These are phyloP conservation scores for Brenthis hecate DNA, from an alignment of 2,888 invertebrate genomes.

Conservation along the genomic window DNA sequence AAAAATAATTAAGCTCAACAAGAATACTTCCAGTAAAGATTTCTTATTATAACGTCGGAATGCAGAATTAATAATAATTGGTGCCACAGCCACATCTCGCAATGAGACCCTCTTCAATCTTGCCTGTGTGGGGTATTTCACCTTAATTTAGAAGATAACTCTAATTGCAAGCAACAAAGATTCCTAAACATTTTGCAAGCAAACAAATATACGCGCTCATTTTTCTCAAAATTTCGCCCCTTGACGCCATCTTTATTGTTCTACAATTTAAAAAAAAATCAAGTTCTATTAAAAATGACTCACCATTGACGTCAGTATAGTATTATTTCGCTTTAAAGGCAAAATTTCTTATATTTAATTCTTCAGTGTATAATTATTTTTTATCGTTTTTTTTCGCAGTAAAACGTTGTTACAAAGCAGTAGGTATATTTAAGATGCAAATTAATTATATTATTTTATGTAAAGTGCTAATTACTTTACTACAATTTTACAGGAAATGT, in stretches of 20 bases:
- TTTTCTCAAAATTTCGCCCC: too few species aligned
- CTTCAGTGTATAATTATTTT: neutral
- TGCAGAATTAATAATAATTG: slow-evolving; percentile 59
- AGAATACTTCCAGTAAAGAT: slow-evolving; percentile 23
- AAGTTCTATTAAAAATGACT: too few species aligned
- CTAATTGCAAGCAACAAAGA: slow-evolving; percentile 51
- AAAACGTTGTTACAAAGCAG: neutral
- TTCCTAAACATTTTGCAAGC: slow-evolving; percentile 41
- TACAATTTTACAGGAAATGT: too few species aligned
- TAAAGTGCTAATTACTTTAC: too few species aligned
- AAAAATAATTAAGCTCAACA: too few species aligned
- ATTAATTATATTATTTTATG: too few species aligned
- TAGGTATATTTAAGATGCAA: neutral
- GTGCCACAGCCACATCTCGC: slow-evolving; percentile 50
- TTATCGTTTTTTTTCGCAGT: slow-evolving; percentile 2
- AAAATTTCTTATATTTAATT: slow-evolving; percentile 18
- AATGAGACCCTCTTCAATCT: slow-evolving; percentile 49
- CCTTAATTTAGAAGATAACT: slow-evolving; percentile 55
- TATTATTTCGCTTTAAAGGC: slow-evolving; percentile 12
- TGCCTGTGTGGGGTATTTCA: slow-evolving; percentile 46
- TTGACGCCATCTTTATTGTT: too few species aligned
- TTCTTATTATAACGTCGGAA: slow-evolving; percentile 40
- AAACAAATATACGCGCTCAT: slow-evolving; percentile 34
- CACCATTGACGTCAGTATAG: neutral
- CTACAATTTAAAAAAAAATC: too few species aligned